phyloP scores from a whole-genome alignment of 2,888 invertebrate genomes.

The Ctena decussata region DNA sequence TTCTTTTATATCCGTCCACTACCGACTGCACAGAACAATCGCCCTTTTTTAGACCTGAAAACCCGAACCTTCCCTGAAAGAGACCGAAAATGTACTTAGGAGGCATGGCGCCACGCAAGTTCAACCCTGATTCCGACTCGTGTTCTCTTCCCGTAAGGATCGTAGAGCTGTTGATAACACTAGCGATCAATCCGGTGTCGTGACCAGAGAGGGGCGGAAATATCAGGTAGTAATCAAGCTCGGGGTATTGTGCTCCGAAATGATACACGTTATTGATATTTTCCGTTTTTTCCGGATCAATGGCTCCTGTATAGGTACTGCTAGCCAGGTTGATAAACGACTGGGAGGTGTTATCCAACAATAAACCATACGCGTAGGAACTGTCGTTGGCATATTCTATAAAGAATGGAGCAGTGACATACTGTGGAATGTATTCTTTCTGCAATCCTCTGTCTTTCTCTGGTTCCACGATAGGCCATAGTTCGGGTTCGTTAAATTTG shows the following conservation, averaged over 20 bases:
- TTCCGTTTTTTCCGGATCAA: background rate
- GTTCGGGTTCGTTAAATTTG: background rate
- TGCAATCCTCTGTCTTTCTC: background rate
- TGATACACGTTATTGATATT: background rate
- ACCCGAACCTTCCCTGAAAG: background rate
- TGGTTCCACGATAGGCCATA: background rate
- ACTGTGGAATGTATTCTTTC: background rate
- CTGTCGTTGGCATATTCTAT: background rate
- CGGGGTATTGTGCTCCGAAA: background rate
- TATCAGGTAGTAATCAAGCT: background rate
- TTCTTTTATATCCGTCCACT: background rate
- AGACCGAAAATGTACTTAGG: background rate
- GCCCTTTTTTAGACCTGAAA: background rate
- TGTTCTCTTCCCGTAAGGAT: background rate
- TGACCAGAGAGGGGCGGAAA: background rate
- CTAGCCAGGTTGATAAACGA: background rate
- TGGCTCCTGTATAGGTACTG: background rate
- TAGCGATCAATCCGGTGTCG: background rate
- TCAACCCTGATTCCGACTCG: background rate
- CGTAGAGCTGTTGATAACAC: background rate
- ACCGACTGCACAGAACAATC: background rate
- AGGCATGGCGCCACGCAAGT: background rate
- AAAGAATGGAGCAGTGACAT: conserved; percentile 2
- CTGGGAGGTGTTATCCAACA: background rate
- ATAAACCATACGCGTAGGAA: background rate